Evolutionary conservation across 2,797 vertebrate genomes (phyloP).

Genomic region (Steatocranus sp.): DNA sequence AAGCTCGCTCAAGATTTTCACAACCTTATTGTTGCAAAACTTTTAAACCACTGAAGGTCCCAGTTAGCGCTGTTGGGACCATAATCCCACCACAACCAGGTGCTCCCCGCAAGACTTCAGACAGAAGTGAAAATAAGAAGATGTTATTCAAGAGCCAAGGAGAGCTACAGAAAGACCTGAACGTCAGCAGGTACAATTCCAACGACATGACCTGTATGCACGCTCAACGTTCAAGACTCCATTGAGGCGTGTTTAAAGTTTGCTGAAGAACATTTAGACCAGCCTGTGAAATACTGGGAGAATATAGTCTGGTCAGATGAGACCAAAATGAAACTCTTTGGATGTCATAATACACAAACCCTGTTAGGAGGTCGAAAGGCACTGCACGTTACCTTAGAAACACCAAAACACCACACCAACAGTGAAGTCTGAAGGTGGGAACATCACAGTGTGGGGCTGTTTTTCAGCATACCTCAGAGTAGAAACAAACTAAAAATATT

Average conservation of each 20-base stretch:
- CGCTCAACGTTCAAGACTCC: neutral
- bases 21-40: neutral
- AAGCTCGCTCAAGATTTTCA: neutral
- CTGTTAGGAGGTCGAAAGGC: neutral
- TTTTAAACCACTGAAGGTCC: neutral
- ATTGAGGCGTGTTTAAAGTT: neutral
- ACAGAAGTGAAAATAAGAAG: neutral
- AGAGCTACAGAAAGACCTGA: neutral
- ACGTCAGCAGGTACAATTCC: neutral
- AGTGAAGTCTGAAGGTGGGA: neutral
- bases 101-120: neutral
- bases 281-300: neutral
- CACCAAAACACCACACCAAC: neutral
- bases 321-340: neutral
- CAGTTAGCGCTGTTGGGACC: neutral
- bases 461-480: neutral
- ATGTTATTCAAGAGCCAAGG: neutral
- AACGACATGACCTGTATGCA: neutral
- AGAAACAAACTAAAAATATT: neutral
- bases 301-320: neutral
- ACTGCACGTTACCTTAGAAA: neutral
- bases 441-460: neutral
- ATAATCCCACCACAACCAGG: neutral
- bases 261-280: neutral
- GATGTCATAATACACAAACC: neutral